Base-by-base conservation (phyloP, 2,888 invertebrate genomes). In the Gordius sp. region DNA sequence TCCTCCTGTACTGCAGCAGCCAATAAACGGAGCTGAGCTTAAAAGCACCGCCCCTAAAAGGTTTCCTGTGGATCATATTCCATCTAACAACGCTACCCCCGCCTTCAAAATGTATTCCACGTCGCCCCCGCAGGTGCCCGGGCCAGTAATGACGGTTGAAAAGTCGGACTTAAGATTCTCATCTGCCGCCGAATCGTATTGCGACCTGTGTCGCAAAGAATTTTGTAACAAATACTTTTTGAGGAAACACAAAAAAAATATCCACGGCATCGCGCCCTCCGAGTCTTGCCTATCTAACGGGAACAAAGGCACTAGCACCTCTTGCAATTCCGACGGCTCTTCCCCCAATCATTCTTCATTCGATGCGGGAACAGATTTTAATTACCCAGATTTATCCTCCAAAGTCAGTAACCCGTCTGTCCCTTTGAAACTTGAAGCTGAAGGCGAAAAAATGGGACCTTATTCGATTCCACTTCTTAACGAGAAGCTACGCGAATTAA, bases 211-310 rank as follows among this genome's bases (percentile, higher is more conserved):
- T 62, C 66, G 69, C 63, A 71, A 69, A 61, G 68, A 69, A 60
- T 71, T 71, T 63, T 69, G 70, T 62, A 70, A 69, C 65, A 69
- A 69, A 63, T 71, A 71, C 66, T 71, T 69, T 66, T 66, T 70
- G 63, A 67, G 66, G 60, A 69, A 68, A 60, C 70, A 70, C 62
- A 68, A 68, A 61, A 64, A 65, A 57, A 68, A 70, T 64, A 68
- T 71, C 54, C 70, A 71, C 62, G 70, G 69, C 47, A 68, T 69
- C 56, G 58, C 64, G 25, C 62, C 63, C n/a, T 64, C 61, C 20
- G 4, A 20, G 4, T 13, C 8, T 4, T 23, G n/a, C 4, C 4
- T n/a, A 8, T 23, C 24, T 20, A 47, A 47, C 23, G 23, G 20
- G 4, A 18, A 8, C 16, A 13, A 8, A 13, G 25, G 58, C 16